Base-by-base conservation (phyloP, 1,140 invertebrate genomes). In the Liolophura sinensis region DNA sequence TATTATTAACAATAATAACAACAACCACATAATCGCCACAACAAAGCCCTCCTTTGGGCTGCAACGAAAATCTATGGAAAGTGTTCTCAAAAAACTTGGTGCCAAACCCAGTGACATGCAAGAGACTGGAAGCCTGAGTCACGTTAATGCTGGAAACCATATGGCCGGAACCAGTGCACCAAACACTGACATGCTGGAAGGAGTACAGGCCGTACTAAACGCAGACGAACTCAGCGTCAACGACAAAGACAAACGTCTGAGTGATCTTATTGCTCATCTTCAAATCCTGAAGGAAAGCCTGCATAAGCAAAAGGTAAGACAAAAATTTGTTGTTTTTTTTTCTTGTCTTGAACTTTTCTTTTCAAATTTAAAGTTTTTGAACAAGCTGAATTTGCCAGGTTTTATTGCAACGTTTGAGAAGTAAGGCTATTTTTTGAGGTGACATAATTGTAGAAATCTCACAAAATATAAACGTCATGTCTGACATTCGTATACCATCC, bases 181-280 rank as follows among this genome's bases (percentile, higher is more conserved):
- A 11, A 50, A 47, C 22, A 54, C 51, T 14, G 67, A 69, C 64
- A 58, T 60, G 59, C 52, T 56, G 60, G 49, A n/a, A 15, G 49
- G 62, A 52, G 16, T 48, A 27, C 50, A 63, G 46, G 20, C 31
- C 31, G 47, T n/a, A 47, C 66, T 48, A n/a, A 72, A 73, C 20
- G 66, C 72, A n/a, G 72, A 75, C 61, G 65, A 61, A 56, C 70
- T 74, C 48, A 72, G 73, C 24, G 51, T 79, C 20, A 71, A 62
- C 55, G 78, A 81, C 54, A 81, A 81, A 59, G 92, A 94, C 72
- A 85, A 91, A 54, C 88, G 89, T 73, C 86, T 94, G 1, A 91
- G 91, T 1, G 92, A 93, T 78, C 91, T 93, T 89, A 94, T 94
- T 59, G 82, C 90, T 11, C 91, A 93, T 72, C 87, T 94, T 60